These are phyloP conservation scores for Nephrotoma guestfalica DNA, from an alignment of 2,888 invertebrate genomes.

Conservation along the genomic window DNA sequence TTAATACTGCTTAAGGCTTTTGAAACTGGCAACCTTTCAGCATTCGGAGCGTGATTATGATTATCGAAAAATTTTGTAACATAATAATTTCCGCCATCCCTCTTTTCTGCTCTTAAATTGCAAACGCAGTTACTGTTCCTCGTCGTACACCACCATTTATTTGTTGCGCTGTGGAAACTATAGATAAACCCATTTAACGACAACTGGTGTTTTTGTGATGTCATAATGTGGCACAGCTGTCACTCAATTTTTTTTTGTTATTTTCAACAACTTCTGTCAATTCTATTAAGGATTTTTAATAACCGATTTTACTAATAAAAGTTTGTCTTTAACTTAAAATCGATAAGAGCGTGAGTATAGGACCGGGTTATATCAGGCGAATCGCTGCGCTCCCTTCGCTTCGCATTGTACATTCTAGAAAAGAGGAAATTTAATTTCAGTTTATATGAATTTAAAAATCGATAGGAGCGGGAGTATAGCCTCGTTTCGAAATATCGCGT, in stretches of 20 bases:
- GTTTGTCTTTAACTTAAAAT: too few species aligned
- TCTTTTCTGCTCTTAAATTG: too few species aligned
- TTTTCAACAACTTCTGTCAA: not conserved
- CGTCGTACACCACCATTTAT: not conserved
- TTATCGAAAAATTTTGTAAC: not conserved
- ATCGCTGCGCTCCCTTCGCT: too few species aligned
- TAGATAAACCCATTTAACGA: not conserved
- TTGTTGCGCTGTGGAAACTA: not conserved
- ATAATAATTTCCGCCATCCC: not conserved
- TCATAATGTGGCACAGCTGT: not conserved
- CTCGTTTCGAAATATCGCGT: too few species aligned
- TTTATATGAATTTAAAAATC: too few species aligned
- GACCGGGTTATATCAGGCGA: too few species aligned
- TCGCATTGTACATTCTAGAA: too few species aligned
- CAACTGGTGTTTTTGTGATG: not conserved
- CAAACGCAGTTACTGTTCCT: not conserved
- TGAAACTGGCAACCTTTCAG: not conserved
- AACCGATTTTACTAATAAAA: too few species aligned
- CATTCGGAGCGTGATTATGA: not conserved
- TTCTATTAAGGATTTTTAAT: too few species aligned
- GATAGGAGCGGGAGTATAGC: too few species aligned
- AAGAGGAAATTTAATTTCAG: too few species aligned
- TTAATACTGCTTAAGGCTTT: not conserved
- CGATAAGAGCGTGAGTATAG: too few species aligned
- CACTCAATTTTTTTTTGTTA: not conserved